phyloP scores from a whole-genome alignment of 2,888 invertebrate species.

The Rotaria magnacalcarata region DNA sequence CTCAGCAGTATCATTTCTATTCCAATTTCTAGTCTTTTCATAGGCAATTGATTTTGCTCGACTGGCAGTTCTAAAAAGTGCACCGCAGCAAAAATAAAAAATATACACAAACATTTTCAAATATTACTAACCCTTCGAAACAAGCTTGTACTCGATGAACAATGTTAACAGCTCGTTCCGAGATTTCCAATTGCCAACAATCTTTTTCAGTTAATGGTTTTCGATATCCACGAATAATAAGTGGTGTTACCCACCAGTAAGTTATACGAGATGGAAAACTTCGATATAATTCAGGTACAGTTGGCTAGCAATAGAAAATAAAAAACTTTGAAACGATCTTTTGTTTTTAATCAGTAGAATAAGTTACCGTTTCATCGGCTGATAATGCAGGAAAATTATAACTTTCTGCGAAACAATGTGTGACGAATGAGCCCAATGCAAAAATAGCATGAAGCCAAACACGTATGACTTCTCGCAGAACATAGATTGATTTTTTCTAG shows the following conservation, averaged over 20 bases:
- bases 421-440: neutral
- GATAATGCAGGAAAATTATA: neutral
- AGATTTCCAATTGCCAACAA: conserved; percentile 10
- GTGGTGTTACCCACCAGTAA: conserved; percentile 24
- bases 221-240: neutral
- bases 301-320: neutral
- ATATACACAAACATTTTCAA: neutral
- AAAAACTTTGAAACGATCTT: neutral
- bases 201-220: conserved; percentile 15
- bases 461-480: neutral
- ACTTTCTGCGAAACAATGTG: neutral
- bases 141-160: conserved; percentile 1
- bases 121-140: neutral
- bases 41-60: neutral
- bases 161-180: neutral
- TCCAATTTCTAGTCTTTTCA: neutral
- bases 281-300: neutral
- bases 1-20: neutral
- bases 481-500: neutral
- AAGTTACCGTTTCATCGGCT: neutral
- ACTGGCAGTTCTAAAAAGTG: neutral
- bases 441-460: neutral
- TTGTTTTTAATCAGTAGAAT: no score
- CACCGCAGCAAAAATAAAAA: neutral
- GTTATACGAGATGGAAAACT: conserved; percentile 15